Percentiles rank a stretch among this genome's conserved stretches.
Conservation (phyloP, 2,797 vertebrate species). For the Acanthis flammea region DNA sequence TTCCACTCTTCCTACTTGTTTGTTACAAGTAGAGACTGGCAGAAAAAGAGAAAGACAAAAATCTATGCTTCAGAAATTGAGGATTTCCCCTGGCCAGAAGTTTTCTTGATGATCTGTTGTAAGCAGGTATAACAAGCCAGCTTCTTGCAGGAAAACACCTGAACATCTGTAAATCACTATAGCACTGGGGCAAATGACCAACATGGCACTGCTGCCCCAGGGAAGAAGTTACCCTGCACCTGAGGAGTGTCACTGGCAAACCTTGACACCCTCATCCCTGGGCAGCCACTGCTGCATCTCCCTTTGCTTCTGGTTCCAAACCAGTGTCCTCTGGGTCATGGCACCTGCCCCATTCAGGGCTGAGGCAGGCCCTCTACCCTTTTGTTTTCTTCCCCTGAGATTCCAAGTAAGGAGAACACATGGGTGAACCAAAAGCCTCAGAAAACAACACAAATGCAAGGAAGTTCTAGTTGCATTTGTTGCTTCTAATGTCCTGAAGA, state of each 20-base stretch:
- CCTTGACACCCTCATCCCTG: fast-evolving
- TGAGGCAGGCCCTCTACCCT: background rate
- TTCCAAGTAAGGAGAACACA: background rate
- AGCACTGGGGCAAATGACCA: background rate
- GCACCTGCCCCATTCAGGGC: background rate
- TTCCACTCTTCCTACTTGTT: background rate
- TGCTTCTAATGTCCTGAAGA: background rate
- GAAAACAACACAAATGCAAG: background rate
- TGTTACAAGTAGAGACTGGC: background rate
- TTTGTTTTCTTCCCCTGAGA: fast-evolving
- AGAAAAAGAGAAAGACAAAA: background rate
- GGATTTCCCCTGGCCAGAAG: background rate
- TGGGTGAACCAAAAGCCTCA: background rate
- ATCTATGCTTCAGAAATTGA: background rate
- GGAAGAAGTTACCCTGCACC: background rate
- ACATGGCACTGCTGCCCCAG: background rate
- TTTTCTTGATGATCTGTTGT: background rate
- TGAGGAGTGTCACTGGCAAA: background rate
- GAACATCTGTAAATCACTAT: background rate
- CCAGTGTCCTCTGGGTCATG: background rate
- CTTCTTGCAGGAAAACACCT: background rate
- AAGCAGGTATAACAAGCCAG: background rate
- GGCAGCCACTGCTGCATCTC: fast-evolving
- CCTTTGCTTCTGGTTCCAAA: background rate
- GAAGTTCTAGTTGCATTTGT: background rate